These are phyloP conservation scores for Halocynthia roretzi DNA, from an alignment of 23 tunicate genomes.

Conservation along the genomic window DNA sequence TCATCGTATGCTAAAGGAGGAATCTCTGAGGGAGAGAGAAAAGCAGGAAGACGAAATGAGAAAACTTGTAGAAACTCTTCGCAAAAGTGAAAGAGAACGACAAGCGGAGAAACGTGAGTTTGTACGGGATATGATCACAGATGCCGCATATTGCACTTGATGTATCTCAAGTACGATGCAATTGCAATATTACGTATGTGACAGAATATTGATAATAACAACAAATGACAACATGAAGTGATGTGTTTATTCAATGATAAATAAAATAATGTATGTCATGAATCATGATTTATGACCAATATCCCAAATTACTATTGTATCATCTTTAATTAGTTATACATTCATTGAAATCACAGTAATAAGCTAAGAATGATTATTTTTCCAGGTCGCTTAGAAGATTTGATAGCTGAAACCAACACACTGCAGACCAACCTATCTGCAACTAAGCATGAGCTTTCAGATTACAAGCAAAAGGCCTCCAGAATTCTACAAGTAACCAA, in stretches of 20 bases:
- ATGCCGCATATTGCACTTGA: too few relatives aligned
- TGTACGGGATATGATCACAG: not conserved
- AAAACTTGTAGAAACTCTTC: constrained; percentile 56
- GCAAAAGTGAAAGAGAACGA: constrained; percentile 57
- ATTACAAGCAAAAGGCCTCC: constrained; percentile 87
- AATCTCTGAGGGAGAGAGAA: constrained; percentile 31
- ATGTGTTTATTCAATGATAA: too few relatives aligned
- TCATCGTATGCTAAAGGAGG: constrained; percentile 31
- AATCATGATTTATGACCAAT: too few relatives aligned
- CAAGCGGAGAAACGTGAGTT: constrained; percentile 65
- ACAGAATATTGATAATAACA: too few relatives aligned
- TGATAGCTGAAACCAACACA: constrained; percentile 30
- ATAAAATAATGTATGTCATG: too few relatives aligned
- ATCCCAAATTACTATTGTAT: too few relatives aligned
- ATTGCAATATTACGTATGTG: not conserved
- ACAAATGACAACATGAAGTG: too few relatives aligned
- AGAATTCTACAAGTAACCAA: constrained; percentile 25
- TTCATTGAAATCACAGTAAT: too few relatives aligned
- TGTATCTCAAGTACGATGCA: not conserved
- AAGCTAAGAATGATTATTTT: not conserved
- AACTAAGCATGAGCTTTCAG: constrained; percentile 60
- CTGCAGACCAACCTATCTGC: constrained; percentile 33
- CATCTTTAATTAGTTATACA: too few relatives aligned
- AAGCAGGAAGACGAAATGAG: constrained; percentile 50
- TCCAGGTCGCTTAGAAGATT: constrained; percentile 51